Evolutionary conservation across 2,888 invertebrate genomes (phyloP).

Genomic region (Chouioia cunea): DNA sequence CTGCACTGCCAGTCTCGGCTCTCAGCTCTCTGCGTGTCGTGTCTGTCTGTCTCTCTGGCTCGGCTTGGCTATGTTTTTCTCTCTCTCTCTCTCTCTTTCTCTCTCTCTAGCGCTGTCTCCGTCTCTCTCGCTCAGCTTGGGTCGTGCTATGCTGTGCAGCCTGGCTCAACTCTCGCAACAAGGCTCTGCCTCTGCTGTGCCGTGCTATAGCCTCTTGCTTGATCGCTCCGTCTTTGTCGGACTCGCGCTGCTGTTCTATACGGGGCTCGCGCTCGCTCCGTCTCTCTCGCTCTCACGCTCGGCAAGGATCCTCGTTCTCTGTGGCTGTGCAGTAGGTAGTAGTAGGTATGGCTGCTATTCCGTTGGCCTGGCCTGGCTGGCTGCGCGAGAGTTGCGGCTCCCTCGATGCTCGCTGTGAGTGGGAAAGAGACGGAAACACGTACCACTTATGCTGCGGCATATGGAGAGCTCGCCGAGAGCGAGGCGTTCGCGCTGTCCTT

Average conservation of each 20-base stretch:
- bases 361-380: conserved; percentile 9
- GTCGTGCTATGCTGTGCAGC: background rate
- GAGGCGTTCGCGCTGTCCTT: conserved; percentile 22
- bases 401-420: background rate
- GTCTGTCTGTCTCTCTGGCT: conserved; percentile 5
- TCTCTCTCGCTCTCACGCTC: background rate
- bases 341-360: conserved; percentile 8
- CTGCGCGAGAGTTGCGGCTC: conserved; percentile 19
- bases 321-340: background rate
- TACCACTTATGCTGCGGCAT: conserved; percentile 63
- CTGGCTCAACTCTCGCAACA: background rate
- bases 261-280: too few relatives aligned
- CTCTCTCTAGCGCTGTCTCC: background rate
- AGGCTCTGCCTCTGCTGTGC: too few relatives aligned
- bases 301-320: background rate
- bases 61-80: conserved; percentile 2
- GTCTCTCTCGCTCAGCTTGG: background rate
- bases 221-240: background rate
- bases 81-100: conserved; percentile 12
- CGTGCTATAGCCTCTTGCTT: background rate
- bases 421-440: background rate
- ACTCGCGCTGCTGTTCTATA: background rate
- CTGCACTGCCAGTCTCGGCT: background rate
- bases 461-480: conserved; percentile 68
- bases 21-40: background rate